Percentiles rank a stretch among this genome's conserved stretches.
Evolutionary conservation across 1,140 invertebrate genomes (phyloP).

Genomic region (Diploscapter pachys): DNA sequence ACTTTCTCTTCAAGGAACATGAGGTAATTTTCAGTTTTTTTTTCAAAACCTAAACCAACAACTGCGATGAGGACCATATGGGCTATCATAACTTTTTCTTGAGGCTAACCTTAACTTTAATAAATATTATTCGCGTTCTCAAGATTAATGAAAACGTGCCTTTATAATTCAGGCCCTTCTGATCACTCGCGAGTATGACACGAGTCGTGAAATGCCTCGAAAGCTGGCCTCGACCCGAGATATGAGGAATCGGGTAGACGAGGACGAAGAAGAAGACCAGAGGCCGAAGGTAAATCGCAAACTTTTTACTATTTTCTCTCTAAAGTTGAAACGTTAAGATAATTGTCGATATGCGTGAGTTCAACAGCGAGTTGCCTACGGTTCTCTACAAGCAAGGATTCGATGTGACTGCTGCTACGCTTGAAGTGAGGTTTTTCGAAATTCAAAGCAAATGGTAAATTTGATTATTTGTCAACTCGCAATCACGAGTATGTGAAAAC

Average conservation of each 20-base stretch:
- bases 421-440: constrained; percentile 72
- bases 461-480: neutral
- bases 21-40: neutral
- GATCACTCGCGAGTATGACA: constrained; percentile 51
- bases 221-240: constrained; percentile 27
- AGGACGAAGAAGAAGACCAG: constrained; percentile 9
- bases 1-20: constrained; percentile 20
- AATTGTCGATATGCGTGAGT: constrained; percentile 89
- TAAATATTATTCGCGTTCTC: neutral
- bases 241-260: constrained; percentile 23
- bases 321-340: constrained; percentile 40
- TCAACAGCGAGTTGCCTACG: constrained; percentile 89
- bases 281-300: constrained; percentile 9
- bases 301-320: constrained; percentile 1
- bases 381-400: constrained; percentile 87
- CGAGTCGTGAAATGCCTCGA: constrained; percentile 42
- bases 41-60: too few relatives aligned
- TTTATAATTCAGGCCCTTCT: constrained; percentile 46
- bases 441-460: neutral
- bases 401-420: constrained; percentile 84
- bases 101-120: too few relatives aligned
- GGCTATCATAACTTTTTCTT: too few relatives aligned
- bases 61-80: too few relatives aligned
- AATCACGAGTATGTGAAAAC: too few relatives aligned
- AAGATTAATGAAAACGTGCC: neutral